These are phyloP conservation scores for Amiota communis DNA, from an alignment of 2,888 invertebrate genomes.

Conservation along the genomic window DNA sequence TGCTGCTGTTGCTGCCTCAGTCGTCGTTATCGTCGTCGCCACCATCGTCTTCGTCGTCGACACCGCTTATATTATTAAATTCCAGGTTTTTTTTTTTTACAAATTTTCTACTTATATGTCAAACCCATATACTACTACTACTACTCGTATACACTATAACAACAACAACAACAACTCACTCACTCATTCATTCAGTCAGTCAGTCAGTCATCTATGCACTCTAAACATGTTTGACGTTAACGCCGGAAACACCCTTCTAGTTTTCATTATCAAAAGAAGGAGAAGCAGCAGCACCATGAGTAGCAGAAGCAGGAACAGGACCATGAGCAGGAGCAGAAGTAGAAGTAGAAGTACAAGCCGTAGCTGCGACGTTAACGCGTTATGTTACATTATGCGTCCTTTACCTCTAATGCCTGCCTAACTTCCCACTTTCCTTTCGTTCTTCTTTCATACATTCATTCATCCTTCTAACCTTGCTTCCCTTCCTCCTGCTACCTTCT, in stretches of 20 bases:
- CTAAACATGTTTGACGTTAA: slow-evolving; percentile 16
- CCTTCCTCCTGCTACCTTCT: too few relatives aligned
- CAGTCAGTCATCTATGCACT: slow-evolving; percentile 10
- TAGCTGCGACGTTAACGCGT: too few relatives aligned
- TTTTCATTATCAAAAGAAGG: slow-evolving; percentile 16
- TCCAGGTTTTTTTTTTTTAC: slow-evolving; percentile 26
- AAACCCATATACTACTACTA: slow-evolving; percentile 32
- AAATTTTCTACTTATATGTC: slow-evolving; percentile 35
- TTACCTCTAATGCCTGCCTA: too few relatives aligned
- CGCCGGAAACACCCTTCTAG: slow-evolving; percentile 57
- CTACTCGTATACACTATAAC: slow-evolving; percentile 28
- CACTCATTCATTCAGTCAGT: background rate
- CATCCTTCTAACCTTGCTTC: too few relatives aligned
- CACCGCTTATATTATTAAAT: slow-evolving; percentile 33
- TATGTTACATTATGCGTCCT: too few relatives aligned
- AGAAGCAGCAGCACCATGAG: background rate
- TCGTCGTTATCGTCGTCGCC: slow-evolving; percentile 17
- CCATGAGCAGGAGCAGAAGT: too few relatives aligned
- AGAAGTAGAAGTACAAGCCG: too few relatives aligned
- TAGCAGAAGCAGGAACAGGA: background rate
- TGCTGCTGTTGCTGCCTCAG: background rate
- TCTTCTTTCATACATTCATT: too few relatives aligned
- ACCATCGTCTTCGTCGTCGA: background rate
- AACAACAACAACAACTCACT: background rate
- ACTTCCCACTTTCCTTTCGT: too few relatives aligned